Evolutionary conservation across 2,797 vertebrate genomes (phyloP), one percentile per base, ranked within the genome.

Genomic region (Antennarius maculatus): DNA sequence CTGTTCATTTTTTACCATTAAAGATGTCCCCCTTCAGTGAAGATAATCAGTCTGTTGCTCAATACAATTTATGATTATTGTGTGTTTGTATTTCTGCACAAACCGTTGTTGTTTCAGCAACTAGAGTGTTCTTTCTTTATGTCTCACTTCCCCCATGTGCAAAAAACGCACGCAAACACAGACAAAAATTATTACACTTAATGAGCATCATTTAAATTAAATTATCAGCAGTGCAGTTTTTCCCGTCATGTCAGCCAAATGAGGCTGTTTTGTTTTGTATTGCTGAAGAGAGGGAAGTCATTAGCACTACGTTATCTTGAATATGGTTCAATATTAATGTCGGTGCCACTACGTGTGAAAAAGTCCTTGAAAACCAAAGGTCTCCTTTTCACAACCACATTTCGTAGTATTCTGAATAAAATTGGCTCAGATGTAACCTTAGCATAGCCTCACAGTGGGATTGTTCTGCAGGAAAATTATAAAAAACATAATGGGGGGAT

Each of bases 61-160:
- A 64, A 61, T 46, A 54, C 48, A 54, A 71, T 66, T 52, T 29
- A 66, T 67, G 16, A 55, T 50, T 41, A 27, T 31, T 62, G 62
- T 34, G 37, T 27, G 8, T 41, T 7, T 41, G 31, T 8, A 34
- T 34, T 34, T 34, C 8, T 34, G 31, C 31, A 34, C 31, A 34
- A 34, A 8, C 31, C 31, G 2, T 34, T 34, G 31, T 4, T 34
- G 31, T 8, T 34, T 8, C 31, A 34, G 31, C 31, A 34, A 34
- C 5, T 34, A 4, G 31, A 34, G 31, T 3, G 8, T 34, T 34
- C 31, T 23, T 23, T 23, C 23, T 23, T 23, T 23, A 23, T 23
- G 23, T 23, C 23, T 23, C 23, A 23, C 23, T 23, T 23, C 23
- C 23, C 23, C 23, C 23, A 23, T 23, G 23, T 23, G 23, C 23